Percentiles rank a stretch among this genome's conserved stretches.
These are phyloP conservation scores for Leptosomus discolor DNA, from an alignment of 2,113 vertebrate genomes.

Conservation along the genomic window DNA sequence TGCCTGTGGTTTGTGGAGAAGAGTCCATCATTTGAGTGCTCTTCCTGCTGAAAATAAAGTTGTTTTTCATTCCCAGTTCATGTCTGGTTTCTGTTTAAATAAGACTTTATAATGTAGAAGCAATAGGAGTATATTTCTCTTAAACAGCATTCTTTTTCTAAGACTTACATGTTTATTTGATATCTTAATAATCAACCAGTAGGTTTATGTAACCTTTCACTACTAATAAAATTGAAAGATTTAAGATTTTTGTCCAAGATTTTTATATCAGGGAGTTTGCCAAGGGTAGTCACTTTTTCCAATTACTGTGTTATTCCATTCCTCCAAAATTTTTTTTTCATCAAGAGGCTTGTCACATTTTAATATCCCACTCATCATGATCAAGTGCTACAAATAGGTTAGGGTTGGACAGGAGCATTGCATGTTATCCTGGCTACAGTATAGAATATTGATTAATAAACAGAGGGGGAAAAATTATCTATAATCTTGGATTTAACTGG, in stretches of 20 bases:
- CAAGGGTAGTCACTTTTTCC: not conserved
- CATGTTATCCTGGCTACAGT: not conserved
- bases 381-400: not conserved
- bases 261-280: not conserved
- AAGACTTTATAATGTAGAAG: not conserved
- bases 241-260: not conserved
- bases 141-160: not conserved
- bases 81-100: not conserved
- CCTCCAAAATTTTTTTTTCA: not conserved
- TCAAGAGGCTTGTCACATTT: not conserved
- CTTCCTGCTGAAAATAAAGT: not conserved
- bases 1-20: not conserved
- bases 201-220: not conserved
- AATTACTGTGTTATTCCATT: not conserved
- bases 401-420: not conserved
- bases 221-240: not conserved
- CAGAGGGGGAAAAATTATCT: rapidly evolving
- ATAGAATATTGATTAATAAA: not conserved
- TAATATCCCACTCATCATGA: not conserved
- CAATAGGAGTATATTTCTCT: not conserved
- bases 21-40: not conserved
- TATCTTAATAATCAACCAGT: not conserved
- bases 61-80: not conserved
- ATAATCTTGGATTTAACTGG: not conserved
- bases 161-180: not conserved